Percentiles rank a stretch among this genome's conserved stretches.
Evolutionary conservation across 1,140 invertebrate genomes (phyloP).

Genomic region (Proctacanthus coquilletti): DNA sequence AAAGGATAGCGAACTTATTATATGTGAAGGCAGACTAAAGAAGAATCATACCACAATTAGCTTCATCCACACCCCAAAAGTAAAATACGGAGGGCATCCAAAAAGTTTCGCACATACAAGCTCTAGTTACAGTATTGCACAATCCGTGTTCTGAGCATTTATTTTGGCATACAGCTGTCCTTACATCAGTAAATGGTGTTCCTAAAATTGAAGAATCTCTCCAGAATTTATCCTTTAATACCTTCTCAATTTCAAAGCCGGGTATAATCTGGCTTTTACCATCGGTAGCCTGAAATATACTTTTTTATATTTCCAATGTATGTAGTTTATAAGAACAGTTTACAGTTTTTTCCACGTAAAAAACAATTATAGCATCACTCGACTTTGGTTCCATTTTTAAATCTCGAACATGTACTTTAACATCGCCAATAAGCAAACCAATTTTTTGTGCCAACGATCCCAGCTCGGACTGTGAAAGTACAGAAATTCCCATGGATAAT

Average conservation of each 20-base stretch:
- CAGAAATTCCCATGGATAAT: constrained; percentile 51
- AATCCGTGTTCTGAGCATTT: constrained; percentile 83
- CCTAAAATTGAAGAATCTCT: constrained; percentile 58
- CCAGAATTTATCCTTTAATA: constrained; percentile 47
- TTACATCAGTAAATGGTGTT: constrained; percentile 54
- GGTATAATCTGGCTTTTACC: constrained; percentile 31
- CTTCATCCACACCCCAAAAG: constrained; percentile 33
- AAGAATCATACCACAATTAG: constrained; percentile 34
- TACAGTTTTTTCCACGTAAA: constrained; percentile 35
- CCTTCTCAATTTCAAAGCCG: constrained; percentile 41
- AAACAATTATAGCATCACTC: constrained; percentile 41
- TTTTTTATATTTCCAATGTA: constrained; percentile 1
- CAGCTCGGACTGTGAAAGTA: constrained; percentile 25
- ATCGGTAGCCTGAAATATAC: constrained; percentile 20
- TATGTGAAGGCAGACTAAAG: constrained; percentile 2
- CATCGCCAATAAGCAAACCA: constrained; percentile 49
- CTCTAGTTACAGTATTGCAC: constrained; percentile 68
- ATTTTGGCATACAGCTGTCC: constrained; percentile 79
- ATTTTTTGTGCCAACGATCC: constrained; percentile 33
- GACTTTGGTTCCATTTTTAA: constrained; percentile 43
- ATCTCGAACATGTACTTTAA: constrained; percentile 44
- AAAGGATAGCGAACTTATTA: constrained; percentile 14
- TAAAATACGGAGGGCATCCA: constrained; percentile 71
- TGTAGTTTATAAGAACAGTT: not conserved
- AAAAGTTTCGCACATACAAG: constrained; percentile 84